phyloP scores from a whole-genome alignment of 2,113 vertebrate genomes.

The Sarotherodon lohbergeri region DNA sequence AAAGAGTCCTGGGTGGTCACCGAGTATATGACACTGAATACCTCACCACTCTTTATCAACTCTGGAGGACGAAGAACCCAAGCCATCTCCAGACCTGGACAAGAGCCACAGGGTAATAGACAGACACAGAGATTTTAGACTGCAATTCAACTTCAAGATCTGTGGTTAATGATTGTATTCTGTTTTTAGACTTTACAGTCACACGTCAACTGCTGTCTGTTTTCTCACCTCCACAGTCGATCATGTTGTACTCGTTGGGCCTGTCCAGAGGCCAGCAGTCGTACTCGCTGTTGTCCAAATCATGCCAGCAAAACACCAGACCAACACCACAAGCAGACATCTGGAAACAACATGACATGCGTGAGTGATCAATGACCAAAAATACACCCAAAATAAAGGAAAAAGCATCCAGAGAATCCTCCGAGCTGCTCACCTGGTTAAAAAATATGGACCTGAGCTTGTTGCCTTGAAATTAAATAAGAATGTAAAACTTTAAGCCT shows the following conservation, averaged over 20 bases:
- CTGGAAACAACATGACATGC: neutral
- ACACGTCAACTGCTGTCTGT: neutral
- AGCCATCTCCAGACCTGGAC: conserved; percentile 82
- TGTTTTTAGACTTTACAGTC: neutral
- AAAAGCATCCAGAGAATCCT: neutral
- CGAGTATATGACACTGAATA: conserved; percentile 76
- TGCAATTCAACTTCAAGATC: accelerated
- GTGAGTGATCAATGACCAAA: neutral
- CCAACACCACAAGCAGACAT: neutral
- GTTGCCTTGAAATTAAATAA: neutral
- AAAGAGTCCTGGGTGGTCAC: conserved; percentile 76
- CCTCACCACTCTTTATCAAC: conserved; percentile 69
- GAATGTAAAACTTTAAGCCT: neutral
- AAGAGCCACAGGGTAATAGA: neutral
- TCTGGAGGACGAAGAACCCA: conserved; percentile 82
- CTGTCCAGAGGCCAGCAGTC: conserved; percentile 82
- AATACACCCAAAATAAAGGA: neutral
- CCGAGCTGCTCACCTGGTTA: neutral
- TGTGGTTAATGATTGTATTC: neutral
- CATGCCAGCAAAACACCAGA: conserved; percentile 71
- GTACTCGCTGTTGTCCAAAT: conserved; percentile 83
- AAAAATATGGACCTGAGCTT: neutral
- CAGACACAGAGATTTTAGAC: neutral
- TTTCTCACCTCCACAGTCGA: conserved; percentile 79
- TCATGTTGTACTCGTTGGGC: conserved; percentile 80